Conservation (phyloP, 2,888 invertebrate species). For the Acrobasis consociella region DNA sequence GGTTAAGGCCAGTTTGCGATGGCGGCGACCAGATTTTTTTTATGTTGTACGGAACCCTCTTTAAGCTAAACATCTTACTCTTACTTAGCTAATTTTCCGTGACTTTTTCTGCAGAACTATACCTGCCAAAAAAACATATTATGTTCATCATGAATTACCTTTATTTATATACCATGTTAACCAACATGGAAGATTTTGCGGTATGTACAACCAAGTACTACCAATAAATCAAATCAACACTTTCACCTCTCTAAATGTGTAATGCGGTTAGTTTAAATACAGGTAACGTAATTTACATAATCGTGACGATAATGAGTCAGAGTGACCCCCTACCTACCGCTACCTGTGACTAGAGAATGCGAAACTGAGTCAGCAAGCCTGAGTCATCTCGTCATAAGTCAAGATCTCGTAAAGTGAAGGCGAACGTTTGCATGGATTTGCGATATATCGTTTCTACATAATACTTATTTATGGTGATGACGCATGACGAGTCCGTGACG, state of each 20-base stretch:
- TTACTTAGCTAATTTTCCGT: no score
- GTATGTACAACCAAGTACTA: not conserved
- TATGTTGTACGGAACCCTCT: no score
- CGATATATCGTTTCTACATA: no score
- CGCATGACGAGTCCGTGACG: no score
- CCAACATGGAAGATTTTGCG: not conserved
- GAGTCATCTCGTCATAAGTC: slow-evolving; percentile 14
- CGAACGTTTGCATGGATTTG: not conserved
- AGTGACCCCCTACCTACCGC: slow-evolving; percentile 36
- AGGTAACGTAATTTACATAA: slow-evolving; percentile 26
- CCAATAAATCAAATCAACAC: slow-evolving; percentile 3
- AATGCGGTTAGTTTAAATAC: slow-evolving; percentile 11
- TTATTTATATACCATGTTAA: no score
- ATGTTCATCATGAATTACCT: no score
- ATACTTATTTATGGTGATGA: no score
- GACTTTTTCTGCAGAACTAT: no score
- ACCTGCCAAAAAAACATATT: no score
- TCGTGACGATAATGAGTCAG: slow-evolving; percentile 34
- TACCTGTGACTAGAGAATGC: slow-evolving; percentile 45
- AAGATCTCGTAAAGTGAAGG: slow-evolving; percentile 7
- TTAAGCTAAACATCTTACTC: no score
- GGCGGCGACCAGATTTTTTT: no score
- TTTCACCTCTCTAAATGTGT: not conserved
- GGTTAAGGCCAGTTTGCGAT: no score
- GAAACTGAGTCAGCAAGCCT: slow-evolving; percentile 43